A percentile compares a stretch with the other conserved stretches of the same genome.
phyloP scores from a whole-genome alignment of 2,888 invertebrate genomes.

The Epsilonema sp. region DNA sequence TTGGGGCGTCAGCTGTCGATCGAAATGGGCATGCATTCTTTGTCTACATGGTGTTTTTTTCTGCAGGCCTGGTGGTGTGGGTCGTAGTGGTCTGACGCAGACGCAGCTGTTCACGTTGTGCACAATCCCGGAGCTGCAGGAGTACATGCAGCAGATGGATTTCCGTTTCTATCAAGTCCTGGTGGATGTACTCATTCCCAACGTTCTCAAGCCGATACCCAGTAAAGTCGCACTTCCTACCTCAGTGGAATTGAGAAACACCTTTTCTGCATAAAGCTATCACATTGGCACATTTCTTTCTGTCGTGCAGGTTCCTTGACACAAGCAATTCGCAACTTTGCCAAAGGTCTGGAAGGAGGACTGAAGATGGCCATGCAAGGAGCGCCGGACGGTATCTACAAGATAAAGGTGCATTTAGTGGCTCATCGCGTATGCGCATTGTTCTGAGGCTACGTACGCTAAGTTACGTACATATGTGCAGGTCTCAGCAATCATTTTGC shows the following conservation, averaged over 20 bases:
- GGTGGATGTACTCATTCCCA: constrained; percentile 83
- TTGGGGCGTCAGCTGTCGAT: too few relatives aligned
- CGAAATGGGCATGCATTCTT: too few relatives aligned
- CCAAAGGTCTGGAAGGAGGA: constrained; percentile 76
- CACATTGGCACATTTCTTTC: constrained; percentile 5
- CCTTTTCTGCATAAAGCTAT: too few relatives aligned
- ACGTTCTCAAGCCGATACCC: constrained; percentile 80
- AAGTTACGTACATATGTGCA: too few relatives aligned
- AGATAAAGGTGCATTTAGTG: constrained; percentile 60
- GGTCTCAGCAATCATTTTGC: too few relatives aligned
- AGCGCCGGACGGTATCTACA: constrained; percentile 57
- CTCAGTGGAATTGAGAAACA: too few relatives aligned
- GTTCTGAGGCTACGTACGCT: too few relatives aligned
- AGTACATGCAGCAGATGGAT: constrained; percentile 33
- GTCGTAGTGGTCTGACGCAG: constrained; percentile 11
- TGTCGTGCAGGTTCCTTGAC: constrained; percentile 49
- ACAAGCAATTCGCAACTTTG: constrained; percentile 74
- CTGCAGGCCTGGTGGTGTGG: not conserved
- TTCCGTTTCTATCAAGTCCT: constrained; percentile 72
- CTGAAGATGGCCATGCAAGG: constrained; percentile 57
- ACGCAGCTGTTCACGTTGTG: constrained; percentile 30
- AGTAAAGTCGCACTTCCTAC: constrained; percentile 43
- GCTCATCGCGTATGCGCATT: not conserved
- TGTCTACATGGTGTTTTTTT: too few relatives aligned
- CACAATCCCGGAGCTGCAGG: constrained; percentile 30